Evolutionary conservation across 1,140 invertebrate species (phyloP), one percentile per base, ranked within the genome.

Genomic region (Choristoneura fumiferana): DNA sequence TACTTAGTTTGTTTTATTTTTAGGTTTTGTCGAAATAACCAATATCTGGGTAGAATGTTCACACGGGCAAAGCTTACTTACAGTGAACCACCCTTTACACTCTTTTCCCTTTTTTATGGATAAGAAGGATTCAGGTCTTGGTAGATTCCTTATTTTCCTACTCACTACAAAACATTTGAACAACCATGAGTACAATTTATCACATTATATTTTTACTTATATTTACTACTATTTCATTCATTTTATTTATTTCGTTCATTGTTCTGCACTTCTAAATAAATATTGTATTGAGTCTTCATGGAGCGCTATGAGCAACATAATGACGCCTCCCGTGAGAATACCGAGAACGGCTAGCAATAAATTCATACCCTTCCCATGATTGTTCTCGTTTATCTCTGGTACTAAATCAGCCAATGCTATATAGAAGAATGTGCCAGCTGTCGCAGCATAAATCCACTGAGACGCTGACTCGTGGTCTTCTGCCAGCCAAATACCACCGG

Each of bases 381-480:
- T 85, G 18, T 91, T 90, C 62, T 87, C 78, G 67, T 91, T 91
- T 73, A 92, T 90, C 64, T 92, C 91, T 34, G 91, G 91, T 65
- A 96, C 93, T 88, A 96, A 91, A 82, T 96, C 94, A 6, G 94
- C 94, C 43, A 96, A 89, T n/a, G 94, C 94, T 60, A 96, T 94
- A 69, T 96, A 96, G 0, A 96, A 89, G 81, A 96, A 96, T 43
- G 94, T 94, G 29, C 95, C 95, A n/a, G 94, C 95, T 1, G 95
- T 94, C 4, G 91, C 91, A 1, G 94, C 92, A 84, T 95, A 96
- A 33, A 96, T 93, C 95, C 95, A 96, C 37, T 92, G 88, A 1
- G 92, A 93, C 49, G 92, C 91, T 0, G 90, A 90, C 37, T 91
- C 88, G 17, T 95, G 91, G 54, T 91, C 86, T 66, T 94, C 94